Base-by-base conservation (phyloP, 2,888 invertebrate species). In the Thecophora atra region DNA sequence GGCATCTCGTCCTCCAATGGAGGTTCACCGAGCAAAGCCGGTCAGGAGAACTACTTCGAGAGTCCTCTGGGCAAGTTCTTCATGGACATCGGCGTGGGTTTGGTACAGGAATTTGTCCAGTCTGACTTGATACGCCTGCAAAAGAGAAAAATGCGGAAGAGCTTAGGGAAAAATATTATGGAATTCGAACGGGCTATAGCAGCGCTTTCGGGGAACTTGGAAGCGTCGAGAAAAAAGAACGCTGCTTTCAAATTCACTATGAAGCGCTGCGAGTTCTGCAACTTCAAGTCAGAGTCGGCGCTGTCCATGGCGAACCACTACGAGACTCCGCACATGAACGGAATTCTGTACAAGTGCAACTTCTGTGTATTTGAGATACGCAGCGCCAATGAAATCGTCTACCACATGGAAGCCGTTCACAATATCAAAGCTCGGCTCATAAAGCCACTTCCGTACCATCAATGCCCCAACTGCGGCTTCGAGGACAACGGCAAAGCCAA, bases 401-500 rank as follows among this genome's bases (percentile, higher is more conserved):
- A 92, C 82, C 98, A 98, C 82, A 96, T 97, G 94, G 95, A 97
- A 84, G 92, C 93, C 0, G 92, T 94, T 81, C 98, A 98, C 85
- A 93, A 93, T 78, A 91, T 93, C 19, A 89, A 93, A 79, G 96
- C 95, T 6, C 91, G 93, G 75, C 87, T 97, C 73, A 95, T 96
- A 80, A 90, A 94, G 76, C 94, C 95, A 0, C 93, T 94, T 30
- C 92, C 94, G 0, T 94, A 94, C 85, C 96, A 96, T 85, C 95
- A 96, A 83, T 98, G 97, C 84, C 93, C 94, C 0, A 94, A 95
- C 82, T 98, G 98, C 88, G 94, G 95, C 0, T 97, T 96, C 82
- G 97, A 98, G 85, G 96, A 96, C 80, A 96, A 96, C 81, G 94
- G 95, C 70, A 97, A 96, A 87, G 94, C 94, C 37, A 96, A 96